phyloP scores from a whole-genome alignment of 2,888 invertebrate genomes.

The Cantharis rufa region DNA sequence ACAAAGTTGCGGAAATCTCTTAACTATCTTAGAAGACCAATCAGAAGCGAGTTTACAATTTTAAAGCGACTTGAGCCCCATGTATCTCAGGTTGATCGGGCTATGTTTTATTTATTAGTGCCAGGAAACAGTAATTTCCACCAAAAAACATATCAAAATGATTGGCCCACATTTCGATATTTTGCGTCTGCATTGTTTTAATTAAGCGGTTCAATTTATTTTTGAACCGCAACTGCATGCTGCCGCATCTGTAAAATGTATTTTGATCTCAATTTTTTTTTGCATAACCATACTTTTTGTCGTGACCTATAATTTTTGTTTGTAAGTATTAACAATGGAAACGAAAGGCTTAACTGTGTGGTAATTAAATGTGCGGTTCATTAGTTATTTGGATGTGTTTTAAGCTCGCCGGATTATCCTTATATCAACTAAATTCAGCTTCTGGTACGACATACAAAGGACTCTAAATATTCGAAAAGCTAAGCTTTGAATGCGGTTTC shows the following conservation, averaged over 20 bases:
- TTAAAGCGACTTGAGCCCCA: not conserved
- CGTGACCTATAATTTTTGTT: not conserved
- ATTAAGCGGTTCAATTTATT: not conserved
- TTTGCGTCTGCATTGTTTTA: not conserved
- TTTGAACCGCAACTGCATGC: not conserved
- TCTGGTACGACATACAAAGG: not conserved
- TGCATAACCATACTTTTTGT: not conserved
- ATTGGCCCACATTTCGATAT: not conserved
- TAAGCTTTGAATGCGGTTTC: conserved; percentile 13
- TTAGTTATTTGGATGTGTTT: conserved; percentile 3
- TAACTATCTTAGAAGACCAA: not conserved
- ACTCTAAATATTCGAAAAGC: conserved; percentile 1
- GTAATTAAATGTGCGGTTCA: conserved; percentile 2
- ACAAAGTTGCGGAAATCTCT: not conserved
- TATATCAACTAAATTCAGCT: not conserved
- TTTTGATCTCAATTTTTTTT: not conserved
- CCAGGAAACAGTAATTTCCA: too few relatives aligned
- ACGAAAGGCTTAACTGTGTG: not conserved
- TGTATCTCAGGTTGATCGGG: not conserved
- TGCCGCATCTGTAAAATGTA: not conserved
- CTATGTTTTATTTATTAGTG: not conserved
- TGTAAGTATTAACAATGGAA: not conserved
- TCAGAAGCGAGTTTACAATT: not conserved
- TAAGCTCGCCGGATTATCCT: not conserved
- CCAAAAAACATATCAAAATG: too few relatives aligned